These are phyloP conservation scores for Aurelia sp. DNA, from an alignment of 30 jellyfish, hydroid and myxozoan genomes.

Conservation along the genomic window DNA sequence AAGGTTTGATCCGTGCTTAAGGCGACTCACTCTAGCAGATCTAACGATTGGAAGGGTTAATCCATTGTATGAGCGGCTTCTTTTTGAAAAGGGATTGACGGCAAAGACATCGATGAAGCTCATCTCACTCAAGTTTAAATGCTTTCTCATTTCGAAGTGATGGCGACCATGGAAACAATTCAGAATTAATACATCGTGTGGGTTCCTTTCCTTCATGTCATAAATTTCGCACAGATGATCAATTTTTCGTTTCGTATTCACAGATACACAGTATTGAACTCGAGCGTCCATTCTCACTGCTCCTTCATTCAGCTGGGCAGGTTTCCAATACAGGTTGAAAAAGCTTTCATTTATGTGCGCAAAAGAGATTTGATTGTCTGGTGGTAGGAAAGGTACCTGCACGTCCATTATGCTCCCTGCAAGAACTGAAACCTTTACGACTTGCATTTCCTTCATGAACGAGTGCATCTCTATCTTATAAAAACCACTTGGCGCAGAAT, in stretches of 20 bases:
- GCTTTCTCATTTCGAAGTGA: conserved; percentile 22
- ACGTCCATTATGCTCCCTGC: conserved; percentile 29
- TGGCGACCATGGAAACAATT: conserved; percentile 48
- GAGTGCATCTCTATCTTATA: conserved; percentile 54
- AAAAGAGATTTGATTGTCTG: conserved; percentile 42
- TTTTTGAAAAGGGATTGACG: conserved; percentile 47
- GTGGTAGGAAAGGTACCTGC: conserved; percentile 48
- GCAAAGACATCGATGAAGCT: conserved; percentile 55
- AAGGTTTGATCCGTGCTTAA: conserved; percentile 23
- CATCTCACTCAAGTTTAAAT: background rate
- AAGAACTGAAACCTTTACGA: conserved; percentile 27
- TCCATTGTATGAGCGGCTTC: conserved; percentile 54
- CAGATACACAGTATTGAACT: conserved; percentile 37
- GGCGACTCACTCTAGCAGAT: conserved; percentile 11
- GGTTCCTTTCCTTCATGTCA: conserved; percentile 18
- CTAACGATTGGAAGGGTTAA: conserved; percentile 32
- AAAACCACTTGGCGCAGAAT: conserved; percentile 59
- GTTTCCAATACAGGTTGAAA: conserved; percentile 51
- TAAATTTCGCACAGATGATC: conserved; percentile 42
- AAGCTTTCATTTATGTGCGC: conserved; percentile 23
- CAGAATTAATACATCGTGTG: conserved; percentile 16
- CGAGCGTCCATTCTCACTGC: conserved; percentile 1
- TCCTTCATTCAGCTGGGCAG: conserved; percentile 22
- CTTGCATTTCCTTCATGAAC: background rate
- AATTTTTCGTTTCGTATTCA: conserved; percentile 1